Base-by-base conservation (phyloP, 1,140 invertebrate genomes). In the Pachyrhynchus sulphureomaculatus region DNA sequence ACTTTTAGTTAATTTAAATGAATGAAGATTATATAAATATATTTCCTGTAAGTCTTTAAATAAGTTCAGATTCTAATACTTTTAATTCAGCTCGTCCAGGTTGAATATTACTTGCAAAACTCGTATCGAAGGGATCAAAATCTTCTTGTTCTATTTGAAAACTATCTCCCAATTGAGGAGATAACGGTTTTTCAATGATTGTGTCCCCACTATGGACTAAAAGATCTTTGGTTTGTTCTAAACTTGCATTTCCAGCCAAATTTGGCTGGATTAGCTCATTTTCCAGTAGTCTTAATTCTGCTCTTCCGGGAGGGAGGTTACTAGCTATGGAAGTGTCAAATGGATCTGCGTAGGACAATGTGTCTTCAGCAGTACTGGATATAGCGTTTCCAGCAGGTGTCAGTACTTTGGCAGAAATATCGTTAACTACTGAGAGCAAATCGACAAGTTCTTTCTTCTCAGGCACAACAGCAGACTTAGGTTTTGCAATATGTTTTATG, bases 311-410 rank as follows among this genome's bases (percentile, higher is more conserved):
- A 56, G 84, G 76, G 26, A 92, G 82, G 70, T 89, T 88, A 45
- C 77, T 80, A 0, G 88, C 88, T 63, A 88, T 87, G 88, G 66
- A 91, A 1, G 90, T 92, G 68, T 92, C 89, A 74, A 92, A 92
- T 0, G 90, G 90, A 80, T 92, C 89, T 15, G 81, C 75, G 37
- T 72, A 75, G 4, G 70, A 62, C 23, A 67, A 48, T 32, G 37
- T 37, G 3, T 21, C 20, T 47, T 53, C 49, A 5, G 4, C 5
- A 3, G 15, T 17, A 49, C n/a, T 49, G 3, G 10, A 12, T 21
- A 12, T 4, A 44, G 24, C 23, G 23, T 18, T 80, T 72, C 26
- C 75, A 77, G 2, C 74, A 71, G 84, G 83, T 71, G 84, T 75
- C 71, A 84, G 67, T 69, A 86, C 75, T 82, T 88, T 74, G 74